Evolutionary conservation across 2,888 invertebrate genomes (phyloP).

Genomic region (Hydriomena furcata): DNA sequence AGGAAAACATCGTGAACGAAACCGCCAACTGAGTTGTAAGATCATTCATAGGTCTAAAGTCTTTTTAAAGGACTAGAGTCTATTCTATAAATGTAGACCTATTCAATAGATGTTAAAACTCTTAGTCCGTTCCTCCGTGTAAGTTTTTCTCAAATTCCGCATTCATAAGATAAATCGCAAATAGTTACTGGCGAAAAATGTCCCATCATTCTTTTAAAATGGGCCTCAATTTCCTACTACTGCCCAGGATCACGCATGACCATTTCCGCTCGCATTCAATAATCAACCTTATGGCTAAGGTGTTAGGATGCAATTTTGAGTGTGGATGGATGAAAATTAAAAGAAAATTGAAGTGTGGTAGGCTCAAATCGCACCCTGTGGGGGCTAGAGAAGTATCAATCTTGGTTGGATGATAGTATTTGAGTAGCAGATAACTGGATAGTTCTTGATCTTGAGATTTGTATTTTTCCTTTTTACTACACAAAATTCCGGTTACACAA

Average conservation of each 20-base stretch:
- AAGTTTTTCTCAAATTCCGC: slow-evolving; percentile 15
- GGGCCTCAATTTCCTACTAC: slow-evolving; percentile 67
- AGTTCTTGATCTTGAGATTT: too few relatives aligned
- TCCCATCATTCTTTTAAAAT: slow-evolving; percentile 77
- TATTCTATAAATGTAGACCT: too few relatives aligned
- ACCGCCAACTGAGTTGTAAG: too few relatives aligned
- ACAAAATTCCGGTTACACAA: too few relatives aligned
- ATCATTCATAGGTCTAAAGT: too few relatives aligned
- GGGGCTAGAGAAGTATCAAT: slow-evolving; percentile 73
- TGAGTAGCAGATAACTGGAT: slow-evolving; percentile 28
- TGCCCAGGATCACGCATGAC: slow-evolving; percentile 70
- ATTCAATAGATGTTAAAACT: too few relatives aligned
- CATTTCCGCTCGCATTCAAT: slow-evolving; percentile 29
- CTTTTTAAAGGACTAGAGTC: too few relatives aligned
- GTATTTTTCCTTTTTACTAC: too few relatives aligned
- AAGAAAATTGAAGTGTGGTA: slow-evolving; percentile 60
- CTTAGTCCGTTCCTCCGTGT: background rate
- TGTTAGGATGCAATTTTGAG: slow-evolving; percentile 37
- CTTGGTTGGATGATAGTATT: slow-evolving; percentile 60
- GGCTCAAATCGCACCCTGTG: slow-evolving; percentile 71
- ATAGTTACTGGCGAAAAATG: slow-evolving; percentile 63
- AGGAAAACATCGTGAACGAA: too few relatives aligned
- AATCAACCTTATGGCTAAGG: slow-evolving; percentile 17
- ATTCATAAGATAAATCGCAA: slow-evolving; percentile 53
- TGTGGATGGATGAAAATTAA: slow-evolving; percentile 45